Conservation (phyloP, 2,888 invertebrate genomes). For the Cristatella mucedo region DNA sequence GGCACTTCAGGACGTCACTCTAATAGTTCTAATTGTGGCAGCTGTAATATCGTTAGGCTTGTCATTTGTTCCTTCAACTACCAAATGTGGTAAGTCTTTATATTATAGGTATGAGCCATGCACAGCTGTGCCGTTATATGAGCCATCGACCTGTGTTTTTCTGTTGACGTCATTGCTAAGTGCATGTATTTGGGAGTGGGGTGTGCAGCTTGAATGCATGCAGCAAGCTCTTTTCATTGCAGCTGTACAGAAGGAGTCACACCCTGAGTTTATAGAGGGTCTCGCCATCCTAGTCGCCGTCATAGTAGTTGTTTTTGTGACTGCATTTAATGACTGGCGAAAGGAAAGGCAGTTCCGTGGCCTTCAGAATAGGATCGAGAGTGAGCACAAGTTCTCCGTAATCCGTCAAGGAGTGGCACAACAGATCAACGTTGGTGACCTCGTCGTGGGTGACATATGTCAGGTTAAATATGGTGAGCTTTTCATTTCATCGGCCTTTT, state of each 20-base stretch:
- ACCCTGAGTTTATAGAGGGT: slow-evolving; percentile 96
- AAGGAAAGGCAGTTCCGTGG: slow-evolving; percentile 99
- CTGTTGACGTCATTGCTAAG: no score
- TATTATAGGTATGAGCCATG: no score
- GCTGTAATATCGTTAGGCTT: slow-evolving; percentile 40
- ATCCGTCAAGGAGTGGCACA: slow-evolving; percentile 71
- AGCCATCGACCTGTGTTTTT: no score
- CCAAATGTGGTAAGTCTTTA: no score
- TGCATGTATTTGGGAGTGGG: no score
- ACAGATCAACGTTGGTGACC: slow-evolving; percentile 86
- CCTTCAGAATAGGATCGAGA: slow-evolving; percentile 89
- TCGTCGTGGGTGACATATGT: slow-evolving; percentile 96
- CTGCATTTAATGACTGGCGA: slow-evolving; percentile 98
- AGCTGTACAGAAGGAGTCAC: no score
- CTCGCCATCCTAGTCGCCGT: slow-evolving; percentile 97
- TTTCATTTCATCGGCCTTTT: no score
- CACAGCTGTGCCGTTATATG: no score
- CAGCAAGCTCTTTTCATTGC: no score
- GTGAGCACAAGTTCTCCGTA: slow-evolving; percentile 94
- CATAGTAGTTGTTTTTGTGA: slow-evolving; percentile 94
- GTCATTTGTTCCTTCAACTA: slow-evolving; percentile 6
- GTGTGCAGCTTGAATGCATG: no score
- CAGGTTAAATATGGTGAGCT: slow-evolving; percentile 52
- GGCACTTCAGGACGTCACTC: slow-evolving; percentile 89
- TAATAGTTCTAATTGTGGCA: slow-evolving; percentile 89